These are phyloP conservation scores for Anas bahamensis DNA, from an alignment of 2,797 vertebrate genomes.

Conservation along the genomic window DNA sequence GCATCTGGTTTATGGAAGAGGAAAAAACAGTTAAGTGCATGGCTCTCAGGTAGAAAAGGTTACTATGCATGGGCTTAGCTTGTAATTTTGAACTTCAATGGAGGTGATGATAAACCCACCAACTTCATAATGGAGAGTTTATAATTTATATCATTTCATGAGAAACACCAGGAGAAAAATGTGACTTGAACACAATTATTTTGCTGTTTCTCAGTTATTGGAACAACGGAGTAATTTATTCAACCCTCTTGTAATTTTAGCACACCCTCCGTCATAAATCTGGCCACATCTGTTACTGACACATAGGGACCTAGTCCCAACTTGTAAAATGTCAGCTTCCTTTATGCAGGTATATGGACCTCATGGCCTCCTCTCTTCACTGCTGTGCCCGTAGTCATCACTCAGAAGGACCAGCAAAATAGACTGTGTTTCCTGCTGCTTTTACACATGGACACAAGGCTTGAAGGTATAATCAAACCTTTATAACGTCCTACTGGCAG, in stretches of 20 bases:
- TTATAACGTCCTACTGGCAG: background rate
- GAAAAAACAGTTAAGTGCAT: background rate
- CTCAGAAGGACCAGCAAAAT: background rate
- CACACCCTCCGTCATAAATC: background rate
- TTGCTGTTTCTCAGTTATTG: background rate
- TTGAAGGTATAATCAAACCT: background rate
- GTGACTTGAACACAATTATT: background rate
- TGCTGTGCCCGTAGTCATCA: background rate
- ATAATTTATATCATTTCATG: background rate
- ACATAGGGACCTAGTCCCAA: background rate
- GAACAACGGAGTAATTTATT: constrained; percentile 4
- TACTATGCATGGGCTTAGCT: background rate
- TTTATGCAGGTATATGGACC: background rate
- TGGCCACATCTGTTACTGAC: background rate
- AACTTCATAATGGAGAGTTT: background rate
- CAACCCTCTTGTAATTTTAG: background rate
- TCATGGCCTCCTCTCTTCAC: background rate
- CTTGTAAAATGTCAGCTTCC: background rate
- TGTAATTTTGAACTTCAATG: background rate
- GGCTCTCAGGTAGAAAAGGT: background rate
- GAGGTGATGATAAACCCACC: background rate
- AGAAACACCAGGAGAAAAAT: constrained; percentile 1
- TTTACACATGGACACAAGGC: background rate
- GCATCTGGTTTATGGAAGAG: background rate
- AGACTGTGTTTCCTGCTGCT: background rate